Evolutionary conservation across 2,888 invertebrate species (phyloP), one percentile per base, ranked within the genome.

Genomic region (Thalpophila matura): DNA sequence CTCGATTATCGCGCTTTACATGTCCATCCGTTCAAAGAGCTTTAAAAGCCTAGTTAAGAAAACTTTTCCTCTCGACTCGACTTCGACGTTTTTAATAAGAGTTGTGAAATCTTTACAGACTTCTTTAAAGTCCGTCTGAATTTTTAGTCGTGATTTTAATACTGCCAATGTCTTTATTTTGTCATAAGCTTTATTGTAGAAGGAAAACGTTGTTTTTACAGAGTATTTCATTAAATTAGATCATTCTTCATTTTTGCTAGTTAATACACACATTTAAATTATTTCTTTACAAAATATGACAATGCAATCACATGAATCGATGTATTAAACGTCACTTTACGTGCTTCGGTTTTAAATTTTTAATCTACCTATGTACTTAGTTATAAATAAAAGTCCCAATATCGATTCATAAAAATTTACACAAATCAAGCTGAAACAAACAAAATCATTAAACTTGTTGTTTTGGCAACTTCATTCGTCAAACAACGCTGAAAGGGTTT

Each of bases 1-100:
- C 74, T 69, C 80, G 75, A 84, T 85, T 81, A 85, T 81, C 72
- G 75, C 79, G 67, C 83, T 85, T 81, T 82, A 79, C 80, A 76
- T 77, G 64, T 75, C 72, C 60, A 59, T 54, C 66, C 73, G 74
- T 79, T 80, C 80, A 82, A 83, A 85, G 73, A 74, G 70, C 80
- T 81, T 79, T 80, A 81, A 86, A 85, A 81, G 79, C 79, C 79
- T 81, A 81, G 79, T 83, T 85, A 79, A 77, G 79, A 70, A 80
- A 81, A 84, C 76, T 82, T 82, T 76, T 74, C 55, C 58, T 72
- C 62, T 63, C 74, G 47, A 37, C 60, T 47, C 59, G 40, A 50
- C 69, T 79, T 77, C 64, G 79, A 79, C 64, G 71, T 78, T 83
- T 83, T 85, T 80, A 82, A 81, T 79, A 81, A 74, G 69, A 75